Evolutionary conservation across 2,888 invertebrate species (phyloP).

Genomic region (Deroplatys truncata): DNA sequence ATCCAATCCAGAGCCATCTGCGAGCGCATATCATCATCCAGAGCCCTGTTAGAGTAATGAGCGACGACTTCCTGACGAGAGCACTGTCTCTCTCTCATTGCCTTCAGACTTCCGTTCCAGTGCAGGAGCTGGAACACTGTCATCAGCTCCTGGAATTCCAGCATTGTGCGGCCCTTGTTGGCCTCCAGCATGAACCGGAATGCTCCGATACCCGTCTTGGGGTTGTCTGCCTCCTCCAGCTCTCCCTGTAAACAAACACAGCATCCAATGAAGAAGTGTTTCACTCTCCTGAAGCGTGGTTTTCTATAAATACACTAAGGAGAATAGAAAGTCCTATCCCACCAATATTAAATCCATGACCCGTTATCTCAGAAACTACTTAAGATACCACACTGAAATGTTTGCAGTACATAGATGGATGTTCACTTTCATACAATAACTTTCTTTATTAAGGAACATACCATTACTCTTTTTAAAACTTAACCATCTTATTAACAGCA

Average conservation of each 20-base stretch:
- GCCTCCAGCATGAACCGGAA: constrained; percentile 63
- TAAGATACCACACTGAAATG: no score
- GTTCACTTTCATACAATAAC: no score
- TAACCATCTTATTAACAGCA: no score
- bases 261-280: constrained; percentile 60
- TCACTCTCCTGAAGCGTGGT: constrained; percentile 61
- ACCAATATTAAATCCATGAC: no score
- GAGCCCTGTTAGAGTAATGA: constrained; percentile 86
- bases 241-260: constrained; percentile 36
- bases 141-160: constrained; percentile 95
- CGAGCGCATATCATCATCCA: constrained; percentile 93
- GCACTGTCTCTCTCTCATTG: constrained; percentile 92
- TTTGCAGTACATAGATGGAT: no score
- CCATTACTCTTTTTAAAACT: no score
- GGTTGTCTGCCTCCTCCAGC: constrained; percentile 47
- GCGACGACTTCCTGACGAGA: constrained; percentile 89
- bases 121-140: constrained; percentile 94
- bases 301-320: no score
- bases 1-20: constrained; percentile 97
- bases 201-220: constrained; percentile 74
- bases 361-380: no score
- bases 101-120: constrained; percentile 95
- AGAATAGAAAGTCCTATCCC: no score
- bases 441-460: no score
- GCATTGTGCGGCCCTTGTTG: constrained; percentile 76